Evolutionary conservation across 2,888 invertebrate species (phyloP), one percentile per base, ranked within the genome.

Genomic region (Xanthorhoe spadicearia): DNA sequence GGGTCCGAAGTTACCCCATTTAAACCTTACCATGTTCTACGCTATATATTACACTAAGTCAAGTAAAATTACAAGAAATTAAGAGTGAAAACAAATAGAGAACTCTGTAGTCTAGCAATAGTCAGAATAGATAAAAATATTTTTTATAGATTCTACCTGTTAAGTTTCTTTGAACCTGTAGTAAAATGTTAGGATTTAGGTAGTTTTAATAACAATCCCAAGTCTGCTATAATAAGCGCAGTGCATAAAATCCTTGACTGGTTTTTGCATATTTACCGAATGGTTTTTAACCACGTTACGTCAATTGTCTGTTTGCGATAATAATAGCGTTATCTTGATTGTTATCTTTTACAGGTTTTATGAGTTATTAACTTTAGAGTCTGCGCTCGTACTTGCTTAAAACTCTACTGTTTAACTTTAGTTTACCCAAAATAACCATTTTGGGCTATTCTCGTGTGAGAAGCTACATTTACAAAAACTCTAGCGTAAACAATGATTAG

Each of bases 171-270:
- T 43, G 38, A 43, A 43, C 38, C 13, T 43, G 13, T 32, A 55
- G 51, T 65, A 65, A 60, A 65, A 46, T 35, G 19, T 2, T 13
- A 15, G 19, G 50, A 55, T 60, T 64, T 55, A 60, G 13, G 13
- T 43, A 13, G 38, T 43, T 57, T 8, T 43, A 18, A 28, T 51
- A 52, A 56, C 23, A 13, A 51, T 62, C 50, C 35, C 10, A 28
- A 35, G 43, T 15, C 0, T 10, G 48, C 18, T 61, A 64, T 50
- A 54, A 62, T 58, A 43, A 60, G 28, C 54, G 48, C 43, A 17
- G 55, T 35, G 52, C 23, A 64, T 68, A 71, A 66, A 66, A 63
- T 66, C 71, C 72, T 72, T 72, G 70, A 66, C 51, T 69, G 50
- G 66, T 69, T 68, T 70, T 68, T 68, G 64, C 61, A 59, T 68